A percentile compares a stretch with the other conserved stretches of the same genome.
phyloP scores from a whole-genome alignment of 1,140 invertebrate species.

The Rhopalosiphum padi region DNA sequence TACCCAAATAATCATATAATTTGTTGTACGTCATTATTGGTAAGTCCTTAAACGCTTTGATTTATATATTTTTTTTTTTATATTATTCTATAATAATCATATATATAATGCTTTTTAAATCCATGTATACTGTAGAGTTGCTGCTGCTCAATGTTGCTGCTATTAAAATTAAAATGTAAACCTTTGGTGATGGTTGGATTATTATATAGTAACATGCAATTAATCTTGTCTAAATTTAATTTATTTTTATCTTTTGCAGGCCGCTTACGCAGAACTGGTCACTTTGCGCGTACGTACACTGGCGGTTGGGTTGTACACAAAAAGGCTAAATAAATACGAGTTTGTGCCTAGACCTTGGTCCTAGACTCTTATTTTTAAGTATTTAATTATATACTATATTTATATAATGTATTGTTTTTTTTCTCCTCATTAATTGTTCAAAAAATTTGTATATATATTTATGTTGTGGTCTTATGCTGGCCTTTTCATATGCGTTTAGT shows the following conservation, averaged over 20 bases:
- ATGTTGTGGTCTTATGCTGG: conserved; percentile 21
- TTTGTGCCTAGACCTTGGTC: conserved; percentile 56
- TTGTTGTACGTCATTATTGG: conserved; percentile 7
- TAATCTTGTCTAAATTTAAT: background rate
- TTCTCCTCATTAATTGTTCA: conserved; percentile 23
- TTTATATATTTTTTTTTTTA: background rate
- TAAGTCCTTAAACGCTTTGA: conserved; percentile 39
- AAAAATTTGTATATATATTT: conserved; percentile 51
- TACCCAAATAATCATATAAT: conserved; percentile 19
- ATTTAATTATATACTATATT: conserved; percentile 44
- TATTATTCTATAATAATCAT: background rate
- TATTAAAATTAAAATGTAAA: conserved; percentile 37
- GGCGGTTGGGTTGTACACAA: conserved; percentile 60
- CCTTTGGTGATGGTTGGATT: conserved; percentile 25
- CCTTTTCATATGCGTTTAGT: conserved; percentile 42
- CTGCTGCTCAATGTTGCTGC: conserved; percentile 40
- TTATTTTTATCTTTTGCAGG: conserved; percentile 57
- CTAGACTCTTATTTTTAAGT: conserved; percentile 53
- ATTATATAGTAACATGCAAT: background rate
- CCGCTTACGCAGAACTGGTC: conserved; percentile 61
- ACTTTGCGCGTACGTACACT: conserved; percentile 61
- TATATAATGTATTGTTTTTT: conserved; percentile 47
- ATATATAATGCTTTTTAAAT: conserved; percentile 51
- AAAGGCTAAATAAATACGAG: conserved; percentile 56
- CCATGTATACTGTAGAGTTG: conserved; percentile 43